These are phyloP conservation scores for Sturnus vulgaris DNA, from an alignment of 2,113 vertebrate species.

Conservation along the genomic window DNA sequence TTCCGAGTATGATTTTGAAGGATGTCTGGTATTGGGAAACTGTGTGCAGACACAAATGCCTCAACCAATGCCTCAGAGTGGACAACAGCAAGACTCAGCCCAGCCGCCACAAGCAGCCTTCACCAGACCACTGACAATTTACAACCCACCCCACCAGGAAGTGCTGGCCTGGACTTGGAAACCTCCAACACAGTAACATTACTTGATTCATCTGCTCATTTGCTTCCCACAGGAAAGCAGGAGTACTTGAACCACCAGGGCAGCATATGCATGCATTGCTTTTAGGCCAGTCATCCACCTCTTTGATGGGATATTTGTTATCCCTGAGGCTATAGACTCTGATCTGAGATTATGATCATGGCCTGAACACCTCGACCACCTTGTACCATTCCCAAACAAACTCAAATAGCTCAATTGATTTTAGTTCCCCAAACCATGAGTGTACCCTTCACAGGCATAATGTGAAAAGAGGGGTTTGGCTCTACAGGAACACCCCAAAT, in stretches of 20 bases:
- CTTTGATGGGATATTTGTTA: neutral
- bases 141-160: neutral
- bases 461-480: neutral
- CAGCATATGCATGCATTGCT: neutral
- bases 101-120: neutral
- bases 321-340: neutral
- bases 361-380: neutral
- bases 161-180: neutral
- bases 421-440: neutral
- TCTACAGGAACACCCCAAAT: neutral
- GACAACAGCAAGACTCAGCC: neutral
- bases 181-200: neutral
- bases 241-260: neutral
- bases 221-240: neutral
- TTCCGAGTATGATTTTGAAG: neutral
- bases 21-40: neutral
- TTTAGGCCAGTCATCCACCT: neutral
- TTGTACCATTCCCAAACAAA: neutral
- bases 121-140: accelerated
- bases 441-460: neutral
- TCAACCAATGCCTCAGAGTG: neutral
- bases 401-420: neutral
- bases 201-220: neutral
- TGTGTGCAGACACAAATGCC: neutral
- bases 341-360: neutral